Conservation (phyloP, 2,113 vertebrate genomes). For the Osmerus eperlanus region DNA sequence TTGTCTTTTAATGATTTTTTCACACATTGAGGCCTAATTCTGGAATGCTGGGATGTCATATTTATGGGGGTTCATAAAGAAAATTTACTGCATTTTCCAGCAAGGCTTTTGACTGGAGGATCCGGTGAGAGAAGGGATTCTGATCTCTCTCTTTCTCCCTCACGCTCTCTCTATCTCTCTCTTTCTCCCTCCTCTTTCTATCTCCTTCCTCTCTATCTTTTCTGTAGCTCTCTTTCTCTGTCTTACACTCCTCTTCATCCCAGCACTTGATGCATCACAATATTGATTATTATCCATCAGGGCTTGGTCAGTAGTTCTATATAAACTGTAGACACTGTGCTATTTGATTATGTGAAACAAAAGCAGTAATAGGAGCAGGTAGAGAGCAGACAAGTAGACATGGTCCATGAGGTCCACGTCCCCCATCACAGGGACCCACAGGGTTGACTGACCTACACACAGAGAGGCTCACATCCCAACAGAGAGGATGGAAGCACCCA, state of each 20-base stretch:
- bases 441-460: slow-evolving; percentile 44
- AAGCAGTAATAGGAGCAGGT: neutral
- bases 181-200: neutral
- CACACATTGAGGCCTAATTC: slow-evolving; percentile 70
- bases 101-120: slow-evolving; percentile 49
- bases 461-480: slow-evolving; percentile 41
- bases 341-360: too few relatives aligned
- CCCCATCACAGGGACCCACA: slow-evolving; percentile 35
- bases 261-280: too few relatives aligned
- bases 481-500: slow-evolving; percentile 35
- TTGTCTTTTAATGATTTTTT: slow-evolving; percentile 61
- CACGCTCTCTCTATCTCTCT: neutral
- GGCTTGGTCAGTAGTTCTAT: too few relatives aligned
- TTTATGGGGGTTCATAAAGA: slow-evolving; percentile 81
- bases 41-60: slow-evolving; percentile 82
- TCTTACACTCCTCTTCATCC: too few relatives aligned
- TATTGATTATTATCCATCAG: too few relatives aligned
- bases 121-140: slow-evolving; percentile 32
- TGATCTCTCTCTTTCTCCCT: neutral
- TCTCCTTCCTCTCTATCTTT: too few relatives aligned
- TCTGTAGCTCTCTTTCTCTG: too few relatives aligned
- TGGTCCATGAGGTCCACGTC: slow-evolving; percentile 52
- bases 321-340: too few relatives aligned
- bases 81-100: slow-evolving; percentile 75
- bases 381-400: slow-evolving; percentile 21